Conservation (phyloP, 1,140 invertebrate genomes). For the Schlechtendalia chinensis region DNA sequence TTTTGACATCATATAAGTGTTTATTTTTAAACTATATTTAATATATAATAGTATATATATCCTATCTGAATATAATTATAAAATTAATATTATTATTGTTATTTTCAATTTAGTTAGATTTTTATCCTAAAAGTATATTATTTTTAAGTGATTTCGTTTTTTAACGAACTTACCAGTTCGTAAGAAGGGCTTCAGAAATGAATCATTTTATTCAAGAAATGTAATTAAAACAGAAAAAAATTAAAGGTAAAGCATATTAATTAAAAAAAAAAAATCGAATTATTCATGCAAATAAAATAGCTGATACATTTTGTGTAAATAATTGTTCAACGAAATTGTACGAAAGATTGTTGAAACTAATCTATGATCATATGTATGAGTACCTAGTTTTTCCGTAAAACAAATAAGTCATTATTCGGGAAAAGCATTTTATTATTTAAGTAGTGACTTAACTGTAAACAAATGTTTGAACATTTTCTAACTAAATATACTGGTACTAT, state of each 20-base stretch:
- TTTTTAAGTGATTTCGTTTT: not conserved
- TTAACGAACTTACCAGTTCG: not conserved
- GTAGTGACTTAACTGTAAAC: not conserved
- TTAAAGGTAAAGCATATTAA: not conserved
- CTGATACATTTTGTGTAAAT: no score
- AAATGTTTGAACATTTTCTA: not conserved
- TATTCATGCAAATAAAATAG: no score
- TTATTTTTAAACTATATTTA: no score
- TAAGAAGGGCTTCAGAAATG: not conserved
- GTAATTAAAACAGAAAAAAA: not conserved
- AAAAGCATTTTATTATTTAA: not conserved
- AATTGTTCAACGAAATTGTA: no score
- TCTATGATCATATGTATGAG: slow-evolving; percentile 1
- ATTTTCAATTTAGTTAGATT: slow-evolving; percentile 1
- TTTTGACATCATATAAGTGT: no score
- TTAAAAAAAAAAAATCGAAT: not conserved
- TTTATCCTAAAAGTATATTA: not conserved
- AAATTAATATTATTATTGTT: no score
- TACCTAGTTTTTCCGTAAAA: not conserved
- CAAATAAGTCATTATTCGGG: slow-evolving; percentile 4
- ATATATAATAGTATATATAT: no score
- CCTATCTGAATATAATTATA: no score
- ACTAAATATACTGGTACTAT: not conserved
- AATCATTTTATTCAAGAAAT: slow-evolving; percentile 4
- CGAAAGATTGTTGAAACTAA: not conserved